Conservation (phyloP, 1,140 invertebrate genomes). For the Zaprionus taronus region DNA sequence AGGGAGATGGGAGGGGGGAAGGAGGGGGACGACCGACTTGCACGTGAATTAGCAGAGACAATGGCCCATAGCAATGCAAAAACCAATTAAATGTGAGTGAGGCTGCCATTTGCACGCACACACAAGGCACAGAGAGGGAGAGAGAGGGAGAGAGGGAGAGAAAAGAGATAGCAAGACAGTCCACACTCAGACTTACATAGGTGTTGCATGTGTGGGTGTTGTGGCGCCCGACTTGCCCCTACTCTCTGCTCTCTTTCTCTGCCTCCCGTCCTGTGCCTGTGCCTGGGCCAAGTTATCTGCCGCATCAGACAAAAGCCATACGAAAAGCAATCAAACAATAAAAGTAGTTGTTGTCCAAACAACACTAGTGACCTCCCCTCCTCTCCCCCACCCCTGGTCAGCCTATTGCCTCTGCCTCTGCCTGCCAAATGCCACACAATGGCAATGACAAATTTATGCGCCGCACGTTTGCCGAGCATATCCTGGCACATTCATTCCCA, state of each 20-base stretch:
- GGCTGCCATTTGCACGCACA: conserved; percentile 18
- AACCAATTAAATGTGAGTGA: conserved; percentile 45
- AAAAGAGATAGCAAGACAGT: not conserved
- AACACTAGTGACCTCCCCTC: conserved; percentile 8
- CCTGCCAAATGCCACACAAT: conserved; percentile 44
- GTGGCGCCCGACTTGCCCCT: not conserved
- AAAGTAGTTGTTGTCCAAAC: conserved; percentile 44
- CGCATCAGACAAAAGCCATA: conserved; percentile 42
- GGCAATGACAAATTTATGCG: conserved; percentile 46
- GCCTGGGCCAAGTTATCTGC: conserved; percentile 30
- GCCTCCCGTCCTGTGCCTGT: not conserved
- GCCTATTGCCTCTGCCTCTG: not conserved
- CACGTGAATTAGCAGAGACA: conserved; percentile 42
- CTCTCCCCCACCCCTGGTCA: not conserved
- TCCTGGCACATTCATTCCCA: conserved; percentile 25
- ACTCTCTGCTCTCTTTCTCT: no score
- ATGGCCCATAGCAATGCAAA: conserved; percentile 34
- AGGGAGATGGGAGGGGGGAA: not conserved
- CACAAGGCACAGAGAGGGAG: not conserved
- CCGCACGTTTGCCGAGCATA: conserved; percentile 34
- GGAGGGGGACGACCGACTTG: not conserved
- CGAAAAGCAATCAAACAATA: conserved; percentile 49
- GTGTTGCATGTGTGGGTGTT: conserved; percentile 24
- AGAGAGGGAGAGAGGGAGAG: not conserved
- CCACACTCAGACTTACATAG: not conserved